Conservation (phyloP, 2,888 invertebrate species). For the Gryllus longicercus region DNA sequence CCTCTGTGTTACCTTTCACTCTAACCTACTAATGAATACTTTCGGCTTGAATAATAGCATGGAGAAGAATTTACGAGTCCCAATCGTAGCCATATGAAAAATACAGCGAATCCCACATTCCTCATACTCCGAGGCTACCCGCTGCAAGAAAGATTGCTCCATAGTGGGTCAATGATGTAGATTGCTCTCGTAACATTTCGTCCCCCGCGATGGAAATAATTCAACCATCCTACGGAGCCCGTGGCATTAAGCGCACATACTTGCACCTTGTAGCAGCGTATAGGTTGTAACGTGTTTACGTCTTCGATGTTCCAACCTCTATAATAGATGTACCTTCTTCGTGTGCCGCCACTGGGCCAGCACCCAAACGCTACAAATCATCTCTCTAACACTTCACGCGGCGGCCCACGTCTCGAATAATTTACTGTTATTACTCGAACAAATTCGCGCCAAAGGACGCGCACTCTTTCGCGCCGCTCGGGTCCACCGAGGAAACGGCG, state of each 20-base stretch:
- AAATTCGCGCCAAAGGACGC: slow-evolving; percentile 10
- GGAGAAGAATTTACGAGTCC: no score
- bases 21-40: no score
- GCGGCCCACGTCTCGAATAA: not conserved
- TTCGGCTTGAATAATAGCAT: no score
- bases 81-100: no score
- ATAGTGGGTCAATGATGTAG: not conserved
- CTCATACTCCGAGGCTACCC: no score
- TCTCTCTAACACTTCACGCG: not conserved
- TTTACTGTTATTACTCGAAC: slow-evolving; percentile 17
- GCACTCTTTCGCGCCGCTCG: not conserved
- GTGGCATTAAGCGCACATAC: not conserved
- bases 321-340: not conserved
- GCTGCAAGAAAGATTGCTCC: not conserved
- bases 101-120: no score
- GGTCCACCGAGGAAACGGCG: not conserved
- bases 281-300: not conserved
- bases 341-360: not conserved
- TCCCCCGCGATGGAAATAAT: not conserved
- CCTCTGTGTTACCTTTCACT: no score
- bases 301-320: not conserved
- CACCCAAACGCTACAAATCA: not conserved
- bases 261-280: not conserved
- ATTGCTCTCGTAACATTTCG: not conserved
- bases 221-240: not conserved